Base-by-base conservation (phyloP, 2,113 vertebrate species). In the Strix aluco region DNA sequence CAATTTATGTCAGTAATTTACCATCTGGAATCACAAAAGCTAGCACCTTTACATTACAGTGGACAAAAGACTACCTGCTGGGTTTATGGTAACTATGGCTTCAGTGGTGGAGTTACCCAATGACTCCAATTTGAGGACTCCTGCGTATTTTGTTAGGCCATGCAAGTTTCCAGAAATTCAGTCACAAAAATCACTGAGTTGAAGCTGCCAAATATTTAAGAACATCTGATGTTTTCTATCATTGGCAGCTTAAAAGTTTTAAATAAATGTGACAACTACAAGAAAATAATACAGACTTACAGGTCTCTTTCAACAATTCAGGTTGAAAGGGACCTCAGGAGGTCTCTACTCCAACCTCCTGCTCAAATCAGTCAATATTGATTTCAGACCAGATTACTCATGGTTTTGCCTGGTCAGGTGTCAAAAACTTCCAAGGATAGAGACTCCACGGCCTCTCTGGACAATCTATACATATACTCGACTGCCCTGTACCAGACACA, bases 211-310 rank as follows among this genome's bases (percentile, higher is more conserved):
- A 91, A 92, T 26, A 7, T 58, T 86, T 52, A 90, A 79, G 78
- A 92, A 91, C 54, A 96, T 86, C 78, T 91, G 66, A 94, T 82
- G 81, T 75, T 96, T 88, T 88, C 13, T 58, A 85, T 63, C 70
- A 73, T 1, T 90, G 78, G 49, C 70, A 95, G 67, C 46, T 91
- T 73, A 40, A 65, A 65, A 94, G 36, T 82, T 90, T 94, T 49
- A 95, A 95, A 89, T 44, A 87, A 79, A 88, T 34, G 55, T 71
- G 65, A 89, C 61, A 79, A 95, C 29, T 61, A 34, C 34, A 91
- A 52, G 30, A 63, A 94, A 89, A 66, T 22, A 94, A 44, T 22
- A 93, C 27, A 89, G 72, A 51, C 23, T 52, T 17, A 40, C 6
- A 69, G 25, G 44, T 36, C 25, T 38, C 32, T 65, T 13, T n/a